Evolutionary conservation across 2,888 invertebrate species (phyloP), one percentile per base, ranked within the genome.

Genomic region (Thymelicus acteon): DNA sequence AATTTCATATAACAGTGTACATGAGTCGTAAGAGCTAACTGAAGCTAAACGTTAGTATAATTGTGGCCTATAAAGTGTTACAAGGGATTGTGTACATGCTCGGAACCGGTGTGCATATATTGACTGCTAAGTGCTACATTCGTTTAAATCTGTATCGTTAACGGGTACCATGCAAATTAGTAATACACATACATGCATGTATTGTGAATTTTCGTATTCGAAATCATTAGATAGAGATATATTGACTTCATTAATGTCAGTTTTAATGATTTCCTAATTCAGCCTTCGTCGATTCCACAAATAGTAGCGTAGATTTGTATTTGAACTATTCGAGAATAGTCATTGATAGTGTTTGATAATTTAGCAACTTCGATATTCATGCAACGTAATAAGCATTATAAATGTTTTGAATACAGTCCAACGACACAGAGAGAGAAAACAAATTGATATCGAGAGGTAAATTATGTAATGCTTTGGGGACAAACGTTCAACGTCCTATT

Each of bases 401-500:
- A 49, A 44, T 44, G 44, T 44, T 54, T 52, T 70, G 8, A 64
- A 15, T 60, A 60, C 40, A 24, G 15, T 40, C 40, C 66, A 40
- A 61, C 37, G 57, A n/a, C n/a, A n/a, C n/a, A 31, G 62, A 75
- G 85, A 24, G 86, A 84, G 87, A 88, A 86, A 87, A 86, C 82
- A 86, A 87, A 87, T 86, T 85, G 84, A 82, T 85, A 83, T 82
- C 82, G 78, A 81, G 80, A 76, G 79, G 80, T 76, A 74, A 77
- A 85, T 91, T 91, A 82, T 82, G 81, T 86, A 90, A 91, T 79
- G 72, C 79, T 82, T 84, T 84, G 84, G 80, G 82, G 82, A 83
- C 86, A 87, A 86, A 88, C 90, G 91, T 90, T 91, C 91, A 91
- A 88, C 85, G 90, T 83, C 87, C 91, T 87, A 88, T 90, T 87